A percentile compares a stretch with the other conserved stretches of the same genome.
Evolutionary conservation across 2,888 invertebrate genomes (phyloP).

Genomic region (Bombylius major): DNA sequence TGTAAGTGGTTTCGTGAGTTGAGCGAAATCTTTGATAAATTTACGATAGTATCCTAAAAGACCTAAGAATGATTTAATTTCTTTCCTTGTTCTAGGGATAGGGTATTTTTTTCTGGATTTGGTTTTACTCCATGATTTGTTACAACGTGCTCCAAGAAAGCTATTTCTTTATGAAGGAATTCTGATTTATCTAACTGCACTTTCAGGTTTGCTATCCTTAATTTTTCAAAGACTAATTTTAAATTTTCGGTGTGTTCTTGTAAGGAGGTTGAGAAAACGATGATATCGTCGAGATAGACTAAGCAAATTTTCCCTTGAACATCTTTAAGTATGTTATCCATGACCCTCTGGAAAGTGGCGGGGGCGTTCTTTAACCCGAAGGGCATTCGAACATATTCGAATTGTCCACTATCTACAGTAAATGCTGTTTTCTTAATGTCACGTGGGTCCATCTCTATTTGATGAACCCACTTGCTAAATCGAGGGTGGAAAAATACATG

Average conservation of each 20-base stretch:
- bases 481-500: slow-evolving; percentile 10
- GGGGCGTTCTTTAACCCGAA: slow-evolving; percentile 9
- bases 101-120: too few relatives aligned
- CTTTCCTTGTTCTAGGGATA: too few relatives aligned
- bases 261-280: not conserved
- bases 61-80: too few relatives aligned
- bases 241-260: not conserved
- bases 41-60: too few relatives aligned
- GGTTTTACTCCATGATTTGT: too few relatives aligned
- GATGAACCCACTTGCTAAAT: slow-evolving; percentile 3
- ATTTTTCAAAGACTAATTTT: too few relatives aligned
- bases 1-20: too few relatives aligned
- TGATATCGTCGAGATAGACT: not conserved
- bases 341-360: slow-evolving; percentile 8
- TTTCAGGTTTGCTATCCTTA: too few relatives aligned
- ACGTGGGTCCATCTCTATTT: not conserved
- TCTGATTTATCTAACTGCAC: too few relatives aligned
- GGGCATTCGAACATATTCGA: slow-evolving; percentile 11
- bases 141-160: too few relatives aligned
- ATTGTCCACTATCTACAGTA: slow-evolving; percentile 8
- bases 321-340: slow-evolving; percentile 4
- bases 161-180: too few relatives aligned
- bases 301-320: not conserved
- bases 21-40: too few relatives aligned
- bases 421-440: slow-evolving; percentile 13